Base-by-base conservation (phyloP, 2,113 vertebrate species). In the Perca fluviatilis region DNA sequence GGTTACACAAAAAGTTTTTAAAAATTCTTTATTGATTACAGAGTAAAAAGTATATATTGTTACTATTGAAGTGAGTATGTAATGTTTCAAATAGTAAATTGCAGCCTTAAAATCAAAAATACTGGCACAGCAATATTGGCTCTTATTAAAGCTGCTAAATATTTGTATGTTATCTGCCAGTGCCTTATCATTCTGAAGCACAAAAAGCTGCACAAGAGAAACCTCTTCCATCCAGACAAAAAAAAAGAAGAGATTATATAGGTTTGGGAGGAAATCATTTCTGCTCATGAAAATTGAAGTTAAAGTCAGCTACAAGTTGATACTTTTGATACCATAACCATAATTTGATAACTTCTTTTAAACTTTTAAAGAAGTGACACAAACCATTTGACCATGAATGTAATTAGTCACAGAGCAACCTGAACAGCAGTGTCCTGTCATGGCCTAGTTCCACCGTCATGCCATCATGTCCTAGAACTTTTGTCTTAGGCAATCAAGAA, bases 381-480 rank as follows among this genome's bases (percentile, higher is more conserved):
- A 72, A 77, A 62, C 19, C 54, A 19, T 74, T 63, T 65, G 40
- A 1, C 54, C 60, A 58, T 76, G 3, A 56, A 64, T 58, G 18
- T 23, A n/a, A 46, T 87, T 74, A 15, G 49, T 69, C 56, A 18
- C 64, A 75, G 58, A 60, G 8, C 33, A 30, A 68, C 50, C 63
- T 84, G 62, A 85, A 64, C 33, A 74, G n/a, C 30, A n/a, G 47
- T 50, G 70, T 66, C 36, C 70, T 30, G 21, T 87, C 80, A 61
- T 79, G 74, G 64, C 76, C 84, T 67, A 80, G 1, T 89, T 89
- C 81, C 72, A 85, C 77, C 76, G 15, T 33, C 69, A 66, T 51
- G 54, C 72, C 70, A 60, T 57, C 57, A 49, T 67, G 72, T 86
- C 75, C 80, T 72, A 91, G 85, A 89, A 93, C 80, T 73, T 85